phyloP scores from a whole-genome alignment of 2,113 vertebrate species.

The Cyprinodon variegatus region DNA sequence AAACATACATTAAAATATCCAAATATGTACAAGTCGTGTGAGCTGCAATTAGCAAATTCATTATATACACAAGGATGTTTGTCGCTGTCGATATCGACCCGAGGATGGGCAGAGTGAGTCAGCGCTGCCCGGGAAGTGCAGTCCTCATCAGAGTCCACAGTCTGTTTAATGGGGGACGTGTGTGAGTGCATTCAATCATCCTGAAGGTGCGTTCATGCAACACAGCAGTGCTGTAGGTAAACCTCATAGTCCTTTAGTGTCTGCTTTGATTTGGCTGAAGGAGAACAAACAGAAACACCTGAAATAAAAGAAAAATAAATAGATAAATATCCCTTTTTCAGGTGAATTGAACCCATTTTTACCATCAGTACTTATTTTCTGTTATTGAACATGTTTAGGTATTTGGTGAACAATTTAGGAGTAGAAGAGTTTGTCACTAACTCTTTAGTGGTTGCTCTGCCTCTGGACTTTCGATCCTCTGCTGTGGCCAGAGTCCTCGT shows the following conservation, averaged over 20 bases:
- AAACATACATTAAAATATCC: constrained; percentile 76
- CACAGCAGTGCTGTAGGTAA: constrained; percentile 22
- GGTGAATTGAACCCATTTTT: neutral
- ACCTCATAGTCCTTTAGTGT: constrained; percentile 17
- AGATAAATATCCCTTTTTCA: neutral
- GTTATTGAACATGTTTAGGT: too few species aligned
- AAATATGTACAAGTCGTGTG: constrained; percentile 82
- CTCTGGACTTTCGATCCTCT: constrained; percentile 77
- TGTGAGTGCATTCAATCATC: constrained; percentile 15
- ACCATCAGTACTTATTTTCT: neutral
- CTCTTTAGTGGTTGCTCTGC: constrained; percentile 72
- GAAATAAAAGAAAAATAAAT: neutral
- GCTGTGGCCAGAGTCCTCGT: constrained; percentile 62
- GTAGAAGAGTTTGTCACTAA: constrained; percentile 6
- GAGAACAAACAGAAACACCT: constrained; percentile 20
- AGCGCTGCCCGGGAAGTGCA: constrained; percentile 11
- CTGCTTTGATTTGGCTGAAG: constrained; percentile 6
- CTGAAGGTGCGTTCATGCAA: constrained; percentile 30
- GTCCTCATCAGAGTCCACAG: constrained; percentile 60
- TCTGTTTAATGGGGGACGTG: constrained; percentile 39
- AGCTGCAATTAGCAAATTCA: constrained; percentile 70
- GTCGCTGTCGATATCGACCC: constrained; percentile 40
- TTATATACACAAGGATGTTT: constrained; percentile 72
- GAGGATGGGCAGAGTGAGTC: constrained; percentile 35
- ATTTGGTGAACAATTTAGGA: too few species aligned